Conservation (phyloP, 1,140 invertebrate species). For the Apocrypta bakeri region DNA sequence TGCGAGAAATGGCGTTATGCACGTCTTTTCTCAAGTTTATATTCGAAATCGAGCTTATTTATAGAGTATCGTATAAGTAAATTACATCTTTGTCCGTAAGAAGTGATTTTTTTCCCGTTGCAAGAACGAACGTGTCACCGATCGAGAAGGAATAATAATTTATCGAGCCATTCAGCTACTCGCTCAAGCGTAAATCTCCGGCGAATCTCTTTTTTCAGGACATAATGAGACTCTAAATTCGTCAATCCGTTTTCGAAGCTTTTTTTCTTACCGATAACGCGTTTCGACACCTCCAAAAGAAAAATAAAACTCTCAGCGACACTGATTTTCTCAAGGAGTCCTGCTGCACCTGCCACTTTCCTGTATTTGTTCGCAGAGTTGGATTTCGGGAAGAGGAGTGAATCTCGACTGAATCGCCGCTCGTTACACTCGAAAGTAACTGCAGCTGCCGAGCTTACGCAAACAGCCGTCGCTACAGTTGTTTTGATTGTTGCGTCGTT, state of each 20-base stretch:
- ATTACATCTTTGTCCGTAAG: too few species aligned
- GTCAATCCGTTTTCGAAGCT: not conserved
- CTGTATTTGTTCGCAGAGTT: not conserved
- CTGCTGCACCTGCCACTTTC: not conserved
- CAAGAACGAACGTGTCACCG: too few species aligned
- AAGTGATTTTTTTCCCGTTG: not conserved
- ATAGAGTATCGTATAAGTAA: too few species aligned
- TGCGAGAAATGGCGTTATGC: too few species aligned
- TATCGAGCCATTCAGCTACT: not conserved
- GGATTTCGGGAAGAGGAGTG: not conserved
- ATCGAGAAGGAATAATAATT: not conserved
- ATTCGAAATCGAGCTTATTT: too few species aligned
- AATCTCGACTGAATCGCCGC: not conserved
- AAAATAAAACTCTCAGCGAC: not conserved
- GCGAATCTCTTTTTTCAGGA: not conserved
- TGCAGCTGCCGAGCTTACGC: not conserved
- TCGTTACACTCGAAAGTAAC: not conserved
- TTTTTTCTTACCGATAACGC: not conserved
- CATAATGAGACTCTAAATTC: constrained; percentile 33
- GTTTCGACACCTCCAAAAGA: not conserved
- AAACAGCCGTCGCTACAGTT: not conserved
- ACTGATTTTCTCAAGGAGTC: not conserved
- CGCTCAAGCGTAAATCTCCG: not conserved
- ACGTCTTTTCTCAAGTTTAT: too few species aligned
- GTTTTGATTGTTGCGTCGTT: not conserved